These are phyloP conservation scores for Zosterops japonicus DNA, from an alignment of 2,113 vertebrate genomes.

Conservation along the genomic window DNA sequence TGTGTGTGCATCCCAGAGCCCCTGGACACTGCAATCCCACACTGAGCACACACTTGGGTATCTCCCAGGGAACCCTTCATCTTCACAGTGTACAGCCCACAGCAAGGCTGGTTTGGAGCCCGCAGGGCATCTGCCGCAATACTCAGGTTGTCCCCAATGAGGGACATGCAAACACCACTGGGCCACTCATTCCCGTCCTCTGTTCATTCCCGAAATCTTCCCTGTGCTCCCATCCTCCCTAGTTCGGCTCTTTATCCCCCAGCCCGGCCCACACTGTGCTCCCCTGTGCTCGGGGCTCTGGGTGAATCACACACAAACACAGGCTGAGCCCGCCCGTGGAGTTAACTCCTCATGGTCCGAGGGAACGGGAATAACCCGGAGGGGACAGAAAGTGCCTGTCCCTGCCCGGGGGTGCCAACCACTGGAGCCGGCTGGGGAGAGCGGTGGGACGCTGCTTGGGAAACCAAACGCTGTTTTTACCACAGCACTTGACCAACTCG, in stretches of 20 bases:
- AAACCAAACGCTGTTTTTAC: accelerated
- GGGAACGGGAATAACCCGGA: not conserved
- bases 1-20: not conserved
- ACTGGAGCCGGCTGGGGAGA: no score
- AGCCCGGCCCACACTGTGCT: accelerated
- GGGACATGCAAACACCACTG: accelerated
- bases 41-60: accelerated
- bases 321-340: accelerated
- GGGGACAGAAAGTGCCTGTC: not conserved
- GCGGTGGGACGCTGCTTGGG: accelerated
- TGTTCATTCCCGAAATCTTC: not conserved
- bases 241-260: not conserved
- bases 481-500: accelerated
- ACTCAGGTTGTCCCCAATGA: accelerated
- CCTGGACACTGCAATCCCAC: accelerated
- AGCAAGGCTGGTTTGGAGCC: not conserved
- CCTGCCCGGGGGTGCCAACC: not conserved
- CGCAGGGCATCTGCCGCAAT: accelerated
- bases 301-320: not conserved
- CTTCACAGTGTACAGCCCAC: not conserved
- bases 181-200: not conserved
- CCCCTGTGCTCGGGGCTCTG: accelerated
- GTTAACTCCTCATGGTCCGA: accelerated
- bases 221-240: not conserved
- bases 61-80: not conserved